Base-by-base conservation (phyloP, 1,140 invertebrate species). In the Thalassaphorura encarpata region DNA sequence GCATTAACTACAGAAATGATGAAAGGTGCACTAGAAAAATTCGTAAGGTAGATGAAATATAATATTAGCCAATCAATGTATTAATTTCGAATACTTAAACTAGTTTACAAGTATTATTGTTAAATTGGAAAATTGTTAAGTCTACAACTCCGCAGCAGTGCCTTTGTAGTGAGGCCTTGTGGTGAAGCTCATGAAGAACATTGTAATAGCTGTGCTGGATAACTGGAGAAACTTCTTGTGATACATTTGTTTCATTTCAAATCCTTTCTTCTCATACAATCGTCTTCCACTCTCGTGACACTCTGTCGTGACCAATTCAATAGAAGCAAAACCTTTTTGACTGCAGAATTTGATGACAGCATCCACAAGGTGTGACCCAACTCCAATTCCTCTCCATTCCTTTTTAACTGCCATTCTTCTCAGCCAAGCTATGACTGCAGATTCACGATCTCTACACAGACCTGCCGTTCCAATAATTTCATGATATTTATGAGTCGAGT, bases 231-330 rank as follows among this genome's bases (percentile, higher is more conserved):
- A 64, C 11, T 67, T 68, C 52, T 73, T 75, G 45, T 76, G 71
- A 56, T 77, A 78, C 68, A 77, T 73, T 62, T 75, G 72, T 54
- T 73, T 70, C 1, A 77, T 64, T 58, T 77, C 73, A 59, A 79
- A 79, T 16, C 74, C 76, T 52, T 72, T 74, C 31, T 74, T 76
- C n/a, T 74, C 61, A 54, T 74, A 77, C 15, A 78, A 59, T 58
- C 72, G 72, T 55, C 71, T 66, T 26, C 73, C 76, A 53, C 66
- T 70, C 29, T 75, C 69, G 21, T 74, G 75, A 55, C 77, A 75
- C 60, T 79, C 76, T 0, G 77, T 76, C 18, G 74, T 73, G 1
- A 74, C 71, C 16, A 71, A 66, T 60, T 77, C 72, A 45, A 71
- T 71, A 55, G 68, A 71, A 29, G 69, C 69, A 60, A 76, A 77